Conservation (phyloP, 2,888 invertebrate species). For the Imbricaverruca yamaguchii region DNA sequence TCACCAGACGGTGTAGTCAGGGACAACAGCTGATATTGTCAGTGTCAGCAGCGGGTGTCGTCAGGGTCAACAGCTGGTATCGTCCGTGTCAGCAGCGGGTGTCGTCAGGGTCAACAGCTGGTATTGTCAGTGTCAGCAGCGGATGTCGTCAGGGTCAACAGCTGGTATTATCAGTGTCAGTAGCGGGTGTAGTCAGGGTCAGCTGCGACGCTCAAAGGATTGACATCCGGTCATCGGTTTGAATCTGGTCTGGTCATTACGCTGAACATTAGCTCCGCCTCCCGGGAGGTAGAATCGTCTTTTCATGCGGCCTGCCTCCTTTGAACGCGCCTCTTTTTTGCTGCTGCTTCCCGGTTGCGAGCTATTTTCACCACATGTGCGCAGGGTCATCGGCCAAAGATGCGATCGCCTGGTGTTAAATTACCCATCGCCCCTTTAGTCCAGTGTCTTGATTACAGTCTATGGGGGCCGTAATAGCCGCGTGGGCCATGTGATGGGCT, state of each 20-base stretch:
- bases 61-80: background rate
- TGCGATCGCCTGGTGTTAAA: constrained; percentile 5
- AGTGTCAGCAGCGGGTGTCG: background rate
- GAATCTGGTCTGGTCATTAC: background rate
- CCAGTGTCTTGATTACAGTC: background rate
- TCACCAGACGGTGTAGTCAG: background rate
- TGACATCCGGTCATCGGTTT: background rate
- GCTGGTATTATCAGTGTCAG: too few species aligned
- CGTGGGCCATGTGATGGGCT: background rate
- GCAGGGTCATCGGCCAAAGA: constrained; percentile 12
- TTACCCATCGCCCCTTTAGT: background rate
- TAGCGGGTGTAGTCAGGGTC: background rate
- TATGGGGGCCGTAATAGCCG: background rate
- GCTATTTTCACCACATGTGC: background rate
- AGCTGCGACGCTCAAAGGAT: background rate
- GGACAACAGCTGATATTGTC: too few species aligned
- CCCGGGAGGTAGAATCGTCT: background rate
- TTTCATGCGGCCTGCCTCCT: background rate
- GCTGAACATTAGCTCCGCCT: background rate
- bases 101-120: background rate
- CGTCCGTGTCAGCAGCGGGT: background rate
- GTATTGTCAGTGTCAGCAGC: background rate
- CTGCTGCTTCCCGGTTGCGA: background rate
- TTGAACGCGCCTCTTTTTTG: constrained; percentile 11
- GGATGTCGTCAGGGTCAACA: too few species aligned